Evolutionary conservation across 2,797 vertebrate genomes (phyloP), one percentile per base, ranked within the genome.

Genomic region (Dicrostonyx torquatus): DNA sequence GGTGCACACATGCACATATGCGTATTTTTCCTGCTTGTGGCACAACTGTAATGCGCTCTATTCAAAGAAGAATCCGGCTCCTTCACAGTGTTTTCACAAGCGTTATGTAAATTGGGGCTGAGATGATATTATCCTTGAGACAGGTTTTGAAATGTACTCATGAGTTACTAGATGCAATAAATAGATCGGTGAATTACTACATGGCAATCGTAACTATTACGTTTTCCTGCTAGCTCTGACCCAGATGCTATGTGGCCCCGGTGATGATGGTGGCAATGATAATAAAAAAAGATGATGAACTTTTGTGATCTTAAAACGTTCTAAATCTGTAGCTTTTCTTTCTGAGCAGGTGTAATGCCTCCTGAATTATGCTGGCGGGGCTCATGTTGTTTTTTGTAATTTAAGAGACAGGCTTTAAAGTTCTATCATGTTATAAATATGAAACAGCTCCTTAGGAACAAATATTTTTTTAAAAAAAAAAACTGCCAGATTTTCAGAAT

Each of bases 391-490:
- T 75, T 70, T 91, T 88, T 68, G 40, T 60, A 40, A 87, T 88
- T 86, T 89, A 93, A 90, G 79, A 91, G 50, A 14, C n/a, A 94
- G 18, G n/a, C 87, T 93, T 83, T 93, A 85, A 88, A 26, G 24
- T 40, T 66, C 78, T 80, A 70, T 45, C 12, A 37, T 14, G 80
- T 70, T 53, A 53, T 58, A 78, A 90, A 48, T 64, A 85, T 50
- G 37, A 96, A 90, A 86, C 22, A 84, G 48, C 79, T 89, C 93
- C 24, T 83, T 87, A 86, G 43, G 66, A 84, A 72, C 37, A 89
- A 89, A 82, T 50, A 83, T 9, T 70, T n/a, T n/a, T n/a, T n/a
- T n/a, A n/a, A 68, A 43, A 58, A 91, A 87, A 48, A 20, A 37
- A 20, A 29, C 55, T 22, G 29, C 43, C 43, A 93, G 26, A 94